Evolutionary conservation across 2,113 vertebrate species (phyloP).

Genomic region (Columba janthina): DNA sequence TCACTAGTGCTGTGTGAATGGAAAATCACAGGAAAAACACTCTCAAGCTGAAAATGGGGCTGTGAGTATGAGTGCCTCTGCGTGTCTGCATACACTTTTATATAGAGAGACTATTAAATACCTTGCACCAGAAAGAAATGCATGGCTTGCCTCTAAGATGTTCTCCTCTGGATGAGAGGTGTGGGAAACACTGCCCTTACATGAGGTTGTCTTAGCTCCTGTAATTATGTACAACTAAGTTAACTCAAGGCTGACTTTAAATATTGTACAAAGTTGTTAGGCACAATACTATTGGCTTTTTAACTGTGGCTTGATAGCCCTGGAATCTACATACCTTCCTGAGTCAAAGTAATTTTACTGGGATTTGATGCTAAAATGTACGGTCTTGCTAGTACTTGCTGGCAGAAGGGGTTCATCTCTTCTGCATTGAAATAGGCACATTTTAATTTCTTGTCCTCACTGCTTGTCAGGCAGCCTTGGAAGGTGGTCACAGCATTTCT

Average conservation of each 20-base stretch:
- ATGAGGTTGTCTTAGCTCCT: neutral
- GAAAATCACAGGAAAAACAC: neutral
- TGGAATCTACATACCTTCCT: neutral
- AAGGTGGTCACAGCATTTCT: neutral
- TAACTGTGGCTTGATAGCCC: neutral
- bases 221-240: neutral
- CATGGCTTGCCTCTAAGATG: neutral
- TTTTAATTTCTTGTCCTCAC: neutral
- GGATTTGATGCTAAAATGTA: neutral
- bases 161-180: neutral
- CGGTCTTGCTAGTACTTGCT: neutral
- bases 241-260: neutral
- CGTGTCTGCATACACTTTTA: fast-evolving
- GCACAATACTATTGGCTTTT: neutral
- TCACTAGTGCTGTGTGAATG: neutral
- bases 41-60: neutral
- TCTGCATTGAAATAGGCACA: neutral
- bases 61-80: neutral
- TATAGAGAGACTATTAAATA: neutral
- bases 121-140: neutral
- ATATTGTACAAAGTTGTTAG: neutral
- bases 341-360: neutral
- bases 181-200: neutral
- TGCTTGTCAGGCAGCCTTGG: neutral
- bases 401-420: neutral